phyloP scores from a whole-genome alignment of 2,888 invertebrate species.

The Teleogryllus oceanicus region DNA sequence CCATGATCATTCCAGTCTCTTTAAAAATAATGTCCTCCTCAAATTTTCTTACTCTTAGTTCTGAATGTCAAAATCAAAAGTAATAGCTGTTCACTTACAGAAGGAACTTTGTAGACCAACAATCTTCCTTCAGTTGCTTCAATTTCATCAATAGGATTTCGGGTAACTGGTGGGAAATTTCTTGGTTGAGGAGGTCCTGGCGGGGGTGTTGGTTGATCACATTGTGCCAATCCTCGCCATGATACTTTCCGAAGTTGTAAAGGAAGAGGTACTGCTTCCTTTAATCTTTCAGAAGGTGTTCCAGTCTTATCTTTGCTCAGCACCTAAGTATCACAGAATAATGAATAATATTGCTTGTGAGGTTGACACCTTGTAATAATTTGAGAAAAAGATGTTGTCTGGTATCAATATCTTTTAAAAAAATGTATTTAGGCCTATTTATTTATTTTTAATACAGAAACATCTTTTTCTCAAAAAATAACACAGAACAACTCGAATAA shows the following conservation, averaged over 20 bases:
- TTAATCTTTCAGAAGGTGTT: constrained; percentile 58
- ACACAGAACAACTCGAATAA: too few species aligned
- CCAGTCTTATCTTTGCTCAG: constrained; percentile 55
- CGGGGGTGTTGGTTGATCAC: constrained; percentile 50
- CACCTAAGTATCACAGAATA: background rate
- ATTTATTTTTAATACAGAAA: too few species aligned
- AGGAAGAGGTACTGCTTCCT: constrained; percentile 62
- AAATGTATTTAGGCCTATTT: background rate
- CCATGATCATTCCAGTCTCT: too few species aligned
- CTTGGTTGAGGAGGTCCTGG: constrained; percentile 51
- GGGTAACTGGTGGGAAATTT: constrained; percentile 71
- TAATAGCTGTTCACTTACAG: constrained; percentile 51
- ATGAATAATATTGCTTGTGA: background rate
- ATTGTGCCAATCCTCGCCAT: constrained; percentile 65
- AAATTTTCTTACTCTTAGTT: too few species aligned
- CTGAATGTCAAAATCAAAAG: too few species aligned
- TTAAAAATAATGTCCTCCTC: too few species aligned
- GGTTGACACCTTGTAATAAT: too few species aligned
- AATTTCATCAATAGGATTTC: constrained; percentile 81
- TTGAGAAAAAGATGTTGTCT: too few species aligned
- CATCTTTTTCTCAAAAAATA: too few species aligned
- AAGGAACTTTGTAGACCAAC: constrained; percentile 75
- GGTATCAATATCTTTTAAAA: background rate
- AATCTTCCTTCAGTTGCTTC: constrained; percentile 79
- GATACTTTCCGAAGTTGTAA: constrained; percentile 62